Base-by-base conservation (phyloP, 1,140 invertebrate species). In the Caenorhabditis latens region DNA sequence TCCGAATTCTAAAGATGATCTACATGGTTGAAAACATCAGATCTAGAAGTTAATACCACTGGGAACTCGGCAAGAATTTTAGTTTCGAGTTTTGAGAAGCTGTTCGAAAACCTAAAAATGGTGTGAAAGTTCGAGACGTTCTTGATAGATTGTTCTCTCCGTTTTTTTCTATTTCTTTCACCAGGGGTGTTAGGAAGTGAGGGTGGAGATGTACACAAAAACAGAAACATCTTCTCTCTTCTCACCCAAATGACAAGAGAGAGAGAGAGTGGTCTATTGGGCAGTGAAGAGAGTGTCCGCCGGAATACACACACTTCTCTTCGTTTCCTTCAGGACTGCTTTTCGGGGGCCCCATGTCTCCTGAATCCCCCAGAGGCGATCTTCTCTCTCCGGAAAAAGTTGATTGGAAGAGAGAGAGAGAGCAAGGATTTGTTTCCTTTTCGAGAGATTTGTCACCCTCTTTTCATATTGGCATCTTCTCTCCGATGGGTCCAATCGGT, bases 371-470 rank as follows among this genome's bases (percentile, higher is more conserved):
- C 71, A 79, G 71, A 79, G 71, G 71, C 71, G 71, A 79, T 79
- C 71, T 79, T 79, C 71, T 48, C n/a, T 79, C 8, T 48, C 14
- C 32, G 40, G 40, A 79, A 79, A 79, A 79, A 79, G 71, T 79
- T 79, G 71, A 79, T 79, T 79, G 71, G 71, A 79, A 50, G 46
- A 79, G 19, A 50, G 46, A 79, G 71, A 50, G 21, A 71, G 43
- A 71, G 71, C 71, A 79, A 79, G 71, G 71, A 79, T 79, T 79
- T 79, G 65, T 71, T 71, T 79, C 71, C 46, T 79, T 79, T 79
- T 50, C 71, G 46, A 79, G 46, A 79, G 71, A 79, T 79, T 79
- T 79, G 71, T 50, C 71, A 50, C 46, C 71, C 71, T 50, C 71
- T 79, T 79, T 79, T 79, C 71, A 79, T 79, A 79, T 79, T 71